These are phyloP conservation scores for Cyphotilapia sp. DNA, from an alignment of 2,113 vertebrate species.

Conservation along the genomic window DNA sequence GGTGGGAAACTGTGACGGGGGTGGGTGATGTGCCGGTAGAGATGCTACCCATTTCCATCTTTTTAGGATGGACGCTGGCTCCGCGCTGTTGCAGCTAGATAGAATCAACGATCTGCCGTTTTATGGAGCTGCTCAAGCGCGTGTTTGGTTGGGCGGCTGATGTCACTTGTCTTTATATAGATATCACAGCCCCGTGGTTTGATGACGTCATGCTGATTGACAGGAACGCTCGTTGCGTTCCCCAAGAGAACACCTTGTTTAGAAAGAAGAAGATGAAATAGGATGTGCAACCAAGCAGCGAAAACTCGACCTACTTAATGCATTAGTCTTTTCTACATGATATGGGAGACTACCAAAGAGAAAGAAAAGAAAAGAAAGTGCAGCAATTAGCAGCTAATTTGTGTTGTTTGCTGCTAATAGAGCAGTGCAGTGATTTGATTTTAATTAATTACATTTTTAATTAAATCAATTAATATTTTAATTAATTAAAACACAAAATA, in stretches of 20 bases:
- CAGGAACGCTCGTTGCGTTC: constrained; percentile 1
- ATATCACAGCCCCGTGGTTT: not conserved
- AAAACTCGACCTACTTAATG: not conserved
- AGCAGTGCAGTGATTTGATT: not conserved
- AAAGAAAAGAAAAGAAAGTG: not conserved
- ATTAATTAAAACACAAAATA: not conserved
- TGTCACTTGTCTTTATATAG: constrained; percentile 31
- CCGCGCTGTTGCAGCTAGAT: not conserved
- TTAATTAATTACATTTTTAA: not conserved
- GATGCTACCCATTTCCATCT: constrained; percentile 17
- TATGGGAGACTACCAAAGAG: not conserved
- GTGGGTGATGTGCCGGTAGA: not conserved
- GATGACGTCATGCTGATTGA: constrained; percentile 36
- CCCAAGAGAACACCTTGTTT: constrained; percentile 23
- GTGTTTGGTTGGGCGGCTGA: not conserved
- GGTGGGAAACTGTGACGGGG: not conserved
- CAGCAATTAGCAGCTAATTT: not conserved
- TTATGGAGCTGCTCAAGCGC: not conserved
- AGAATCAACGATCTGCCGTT: not conserved
- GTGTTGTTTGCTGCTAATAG: not conserved
- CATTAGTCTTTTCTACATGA: not conserved
- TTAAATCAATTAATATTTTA: not conserved
- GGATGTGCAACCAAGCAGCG: not conserved
- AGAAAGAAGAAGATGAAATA: not conserved
- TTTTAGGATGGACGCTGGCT: not conserved